Conservation (phyloP, 92 coral and sea anemone genomes). For the Palythoa grandiflora region DNA sequence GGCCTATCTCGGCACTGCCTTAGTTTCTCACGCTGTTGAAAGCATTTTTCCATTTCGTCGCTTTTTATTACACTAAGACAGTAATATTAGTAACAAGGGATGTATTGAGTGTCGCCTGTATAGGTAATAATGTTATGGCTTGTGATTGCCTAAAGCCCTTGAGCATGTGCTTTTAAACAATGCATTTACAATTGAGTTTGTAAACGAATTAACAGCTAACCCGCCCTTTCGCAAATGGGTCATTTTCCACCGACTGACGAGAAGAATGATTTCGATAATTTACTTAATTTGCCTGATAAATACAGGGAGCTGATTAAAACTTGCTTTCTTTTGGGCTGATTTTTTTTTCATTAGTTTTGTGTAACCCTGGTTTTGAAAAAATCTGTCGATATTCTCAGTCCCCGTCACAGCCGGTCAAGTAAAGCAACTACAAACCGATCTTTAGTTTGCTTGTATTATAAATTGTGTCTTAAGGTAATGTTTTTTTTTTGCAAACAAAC, state of each 20-base stretch:
- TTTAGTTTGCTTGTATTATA: background rate
- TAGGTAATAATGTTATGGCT: background rate
- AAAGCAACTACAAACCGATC: background rate
- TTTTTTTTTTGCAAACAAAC: background rate
- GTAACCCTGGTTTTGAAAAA: background rate
- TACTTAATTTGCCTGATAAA: constrained; percentile 40
- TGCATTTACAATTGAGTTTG: constrained; percentile 33
- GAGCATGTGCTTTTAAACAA: constrained; percentile 49
- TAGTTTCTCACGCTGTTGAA: constrained; percentile 45
- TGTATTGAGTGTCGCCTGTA: background rate
- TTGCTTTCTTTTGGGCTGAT: background rate
- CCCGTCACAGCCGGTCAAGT: no score
- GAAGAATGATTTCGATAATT: constrained; percentile 30
- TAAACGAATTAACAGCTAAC: constrained; percentile 46
- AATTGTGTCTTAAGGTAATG: background rate
- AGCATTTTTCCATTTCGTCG: constrained; percentile 17
- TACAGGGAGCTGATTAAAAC: background rate
- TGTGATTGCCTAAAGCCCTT: constrained; percentile 48
- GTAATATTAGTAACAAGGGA: background rate
- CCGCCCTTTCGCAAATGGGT: constrained; percentile 52
- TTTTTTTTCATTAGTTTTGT: background rate
- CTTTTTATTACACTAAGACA: constrained; percentile 33
- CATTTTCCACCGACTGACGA: constrained; percentile 19
- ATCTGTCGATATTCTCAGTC: background rate
- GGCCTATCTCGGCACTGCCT: background rate